Base-by-base conservation (phyloP, 2,113 vertebrate species). In the Alethe diademata region DNA sequence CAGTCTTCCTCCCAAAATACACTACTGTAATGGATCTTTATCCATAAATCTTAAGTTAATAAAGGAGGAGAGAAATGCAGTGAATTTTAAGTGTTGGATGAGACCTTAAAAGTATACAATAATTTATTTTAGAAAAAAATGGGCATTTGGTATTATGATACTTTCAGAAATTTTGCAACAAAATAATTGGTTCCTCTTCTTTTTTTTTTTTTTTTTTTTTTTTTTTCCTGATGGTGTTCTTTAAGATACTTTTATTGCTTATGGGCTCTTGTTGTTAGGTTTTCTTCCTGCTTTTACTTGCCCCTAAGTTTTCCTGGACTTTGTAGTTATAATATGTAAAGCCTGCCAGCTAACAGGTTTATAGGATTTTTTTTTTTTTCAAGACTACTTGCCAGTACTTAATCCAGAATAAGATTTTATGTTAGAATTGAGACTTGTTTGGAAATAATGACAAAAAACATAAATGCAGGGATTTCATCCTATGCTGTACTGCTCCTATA, bases 1-100 rank as follows among this genome's bases (percentile, higher is more conserved):
- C 92, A 96, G 60, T 78, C 36, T 62, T 93, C 43, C 14, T 96
- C 92, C 88, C 85, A 79, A 91, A 92, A 84, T 66, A 87, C 11
- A 33, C 53, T 88, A 38, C 66, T 92, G 43, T 72, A 81, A 62
- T 81, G 26, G 61, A 15, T 69, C 29, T 83, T 89, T 60, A 70
- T 53, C 67, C 33, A 7, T 92, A 69, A 91, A 75, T 70, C 86
- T 86, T 33, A 50, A 62, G 48, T 72, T 54, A 65, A 66, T 83
- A 67, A 85, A 85, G 20, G 23, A 78, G 33, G n/a, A 67, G 24
- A 9, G 26, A 57, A 80, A 70, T 10, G 3, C 45, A 78, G 8
- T 57, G 35, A 79, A 79, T 78, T 83, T 25, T 78, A 65, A 78
- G 70, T 50, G 42, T 73, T 66, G 42, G 76, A 42, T 56, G 28